Base-by-base conservation (phyloP, 2,113 vertebrate genomes). In the Colinus virginianus region DNA sequence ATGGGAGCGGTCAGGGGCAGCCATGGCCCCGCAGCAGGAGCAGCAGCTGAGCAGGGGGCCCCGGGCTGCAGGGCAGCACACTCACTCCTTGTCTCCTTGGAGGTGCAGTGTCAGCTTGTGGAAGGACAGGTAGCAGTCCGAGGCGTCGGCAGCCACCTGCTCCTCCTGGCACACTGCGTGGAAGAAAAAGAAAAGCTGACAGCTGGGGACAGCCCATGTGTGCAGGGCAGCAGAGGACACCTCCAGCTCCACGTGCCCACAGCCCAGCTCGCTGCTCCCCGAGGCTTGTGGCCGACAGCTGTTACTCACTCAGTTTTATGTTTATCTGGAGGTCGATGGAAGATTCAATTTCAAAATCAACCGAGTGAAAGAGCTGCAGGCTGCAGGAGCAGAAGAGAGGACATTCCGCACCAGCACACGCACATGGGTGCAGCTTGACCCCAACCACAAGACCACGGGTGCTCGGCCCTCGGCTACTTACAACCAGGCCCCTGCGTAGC, bases 281-380 rank as follows among this genome's bases (percentile, higher is more conserved):
- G 19, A 20, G 32, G 18, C 26, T 9, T 19, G 19, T 0, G 0
- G 45, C 8, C 6, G 36, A 67, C 58, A 36, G n/a, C 26, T 14
- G 21, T 8, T 94, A 98, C 98, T 97, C 92, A 99, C 98, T 97
- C 22, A 99, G 97, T 88, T 97, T 97, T 4, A 98, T 96, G 84
- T 97, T 97, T 72, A 99, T 96, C 84, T 97, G 96, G 21, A 99
- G 98, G 91, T 99, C 98, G 58, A 98, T 98, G 51, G 98, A 96
- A 13, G 98, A 97, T n/a, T 98, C 93, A 0, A 98, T 97, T 97
- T 99, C 98, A 95, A 99, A 99, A 94, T 98, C 97, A 42, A 98
- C 28, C 1, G 97, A 97, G 18, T 98, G 97, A 61, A 78, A 87
- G 46, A 98, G 18, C 21, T 86, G 84, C 46, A 98, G n/a, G 6